Conservation (phyloP, 2,888 invertebrate genomes). For the Iphiclides podalirius region DNA sequence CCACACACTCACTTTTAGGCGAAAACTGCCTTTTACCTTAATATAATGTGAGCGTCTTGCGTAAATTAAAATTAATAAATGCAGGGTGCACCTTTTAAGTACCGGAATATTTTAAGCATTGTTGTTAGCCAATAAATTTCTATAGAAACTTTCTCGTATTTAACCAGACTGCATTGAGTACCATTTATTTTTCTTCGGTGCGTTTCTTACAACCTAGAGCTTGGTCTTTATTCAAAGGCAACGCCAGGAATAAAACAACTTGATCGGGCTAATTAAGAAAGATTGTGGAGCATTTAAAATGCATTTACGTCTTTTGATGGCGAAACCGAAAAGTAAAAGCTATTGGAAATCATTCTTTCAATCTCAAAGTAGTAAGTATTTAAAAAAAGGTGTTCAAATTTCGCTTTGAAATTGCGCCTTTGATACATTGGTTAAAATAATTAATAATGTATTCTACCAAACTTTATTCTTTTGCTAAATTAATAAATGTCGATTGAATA, state of each 20-base stretch:
- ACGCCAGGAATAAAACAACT: slow-evolving; percentile 10
- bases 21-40: no score
- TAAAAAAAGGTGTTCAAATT: no score
- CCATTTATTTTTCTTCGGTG: neutral
- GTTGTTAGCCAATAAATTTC: neutral
- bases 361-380: neutral
- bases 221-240: slow-evolving; percentile 10
- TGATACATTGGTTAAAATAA: no score
- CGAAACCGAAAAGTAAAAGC: neutral
- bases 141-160: neutral
- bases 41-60: no score
- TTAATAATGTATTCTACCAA: neutral
- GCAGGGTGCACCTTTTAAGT: no score
- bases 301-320: slow-evolving; percentile 8
- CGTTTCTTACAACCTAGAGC: slow-evolving; percentile 1
- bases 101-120: neutral
- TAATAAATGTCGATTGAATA: no score
- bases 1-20: no score
- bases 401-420: no score
- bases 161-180: neutral
- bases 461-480: no score
- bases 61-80: no score
- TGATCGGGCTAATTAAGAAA: slow-evolving; percentile 18
- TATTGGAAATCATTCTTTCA: neutral
- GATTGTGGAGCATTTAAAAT: slow-evolving; percentile 7